Conservation (phyloP, 2,113 vertebrate genomes). For the Podilymbus podiceps region DNA sequence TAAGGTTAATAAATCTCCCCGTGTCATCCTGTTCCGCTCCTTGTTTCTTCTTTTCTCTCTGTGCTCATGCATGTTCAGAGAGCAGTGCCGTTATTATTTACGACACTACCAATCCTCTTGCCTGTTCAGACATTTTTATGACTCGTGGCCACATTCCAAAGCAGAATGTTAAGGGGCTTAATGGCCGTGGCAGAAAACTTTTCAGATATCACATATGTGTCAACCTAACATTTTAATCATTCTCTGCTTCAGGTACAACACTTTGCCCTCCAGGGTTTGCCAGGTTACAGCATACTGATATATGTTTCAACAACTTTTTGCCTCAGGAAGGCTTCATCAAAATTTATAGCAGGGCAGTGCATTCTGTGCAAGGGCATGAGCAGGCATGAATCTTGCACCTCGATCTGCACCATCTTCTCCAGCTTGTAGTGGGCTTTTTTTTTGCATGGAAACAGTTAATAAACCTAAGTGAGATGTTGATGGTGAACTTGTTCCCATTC, state of each 20-base stretch:
- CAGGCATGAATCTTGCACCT: not conserved
- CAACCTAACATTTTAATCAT: constrained; percentile 45
- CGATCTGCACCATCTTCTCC: not conserved
- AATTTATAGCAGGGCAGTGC: constrained; percentile 9
- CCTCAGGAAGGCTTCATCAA: not conserved
- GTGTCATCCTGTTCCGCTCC: not conserved
- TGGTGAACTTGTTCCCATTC: not conserved
- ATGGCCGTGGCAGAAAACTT: constrained; percentile 48
- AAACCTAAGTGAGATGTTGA: accelerated
- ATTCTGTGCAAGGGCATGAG: not conserved
- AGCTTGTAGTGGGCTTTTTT: not conserved
- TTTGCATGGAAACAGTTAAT: not conserved
- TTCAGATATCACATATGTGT: not conserved
- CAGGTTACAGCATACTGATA: constrained; percentile 7
- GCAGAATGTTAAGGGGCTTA: constrained; percentile 21
- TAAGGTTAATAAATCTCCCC: constrained; percentile 40
- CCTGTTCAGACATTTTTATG: constrained; percentile 51
- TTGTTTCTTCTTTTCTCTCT: not conserved
- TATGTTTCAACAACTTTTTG: not conserved
- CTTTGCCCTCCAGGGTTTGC: not conserved
- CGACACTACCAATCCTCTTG: constrained; percentile 9
- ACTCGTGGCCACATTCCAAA: constrained; percentile 51
- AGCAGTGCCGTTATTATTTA: constrained; percentile 26
- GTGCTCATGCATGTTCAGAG: not conserved
- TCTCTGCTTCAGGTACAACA: not conserved